phyloP scores from a whole-genome alignment of 1,140 invertebrate genomes.

The Aphelenchoides fujianensis region DNA sequence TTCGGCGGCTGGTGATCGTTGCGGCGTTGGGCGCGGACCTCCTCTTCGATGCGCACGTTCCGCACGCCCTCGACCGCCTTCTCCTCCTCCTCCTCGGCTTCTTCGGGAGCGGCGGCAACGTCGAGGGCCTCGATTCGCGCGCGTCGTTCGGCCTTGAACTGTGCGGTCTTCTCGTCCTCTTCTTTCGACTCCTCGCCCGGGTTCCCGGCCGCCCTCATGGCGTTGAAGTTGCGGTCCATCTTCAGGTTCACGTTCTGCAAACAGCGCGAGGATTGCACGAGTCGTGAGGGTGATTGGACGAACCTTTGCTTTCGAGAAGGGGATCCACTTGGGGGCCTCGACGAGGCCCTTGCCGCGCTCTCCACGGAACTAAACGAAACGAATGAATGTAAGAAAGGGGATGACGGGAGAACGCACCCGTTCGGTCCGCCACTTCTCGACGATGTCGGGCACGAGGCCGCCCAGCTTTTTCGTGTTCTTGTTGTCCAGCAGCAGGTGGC shows the following conservation, averaged over 20 bases:
- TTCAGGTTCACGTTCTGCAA: conserved; percentile 19
- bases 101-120: background rate
- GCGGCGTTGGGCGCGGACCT: background rate
- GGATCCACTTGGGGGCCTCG: conserved; percentile 25
- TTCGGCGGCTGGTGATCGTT: background rate
- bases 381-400: background rate
- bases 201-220: background rate
- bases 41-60: background rate
- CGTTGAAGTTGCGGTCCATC: conserved; percentile 12
- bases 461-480: conserved; percentile 62
- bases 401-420: conserved; percentile 49
- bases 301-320: conserved; percentile 15
- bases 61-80: background rate
- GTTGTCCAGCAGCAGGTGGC: conserved; percentile 62
- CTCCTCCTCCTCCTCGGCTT: background rate
- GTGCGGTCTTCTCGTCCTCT: conserved; percentile 10
- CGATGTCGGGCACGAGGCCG: conserved; percentile 62
- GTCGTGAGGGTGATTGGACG: background rate
- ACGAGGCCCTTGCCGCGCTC: background rate
- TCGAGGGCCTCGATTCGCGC: conserved; percentile 16
- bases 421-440: conserved; percentile 64
- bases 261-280: too few relatives aligned
- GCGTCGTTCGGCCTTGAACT: conserved; percentile 10
- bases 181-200: conserved; percentile 2
- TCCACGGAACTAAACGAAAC: conserved; percentile 15